Evolutionary conservation across 2,888 invertebrate species (phyloP).

Genomic region (Drosophila birchii): DNA sequence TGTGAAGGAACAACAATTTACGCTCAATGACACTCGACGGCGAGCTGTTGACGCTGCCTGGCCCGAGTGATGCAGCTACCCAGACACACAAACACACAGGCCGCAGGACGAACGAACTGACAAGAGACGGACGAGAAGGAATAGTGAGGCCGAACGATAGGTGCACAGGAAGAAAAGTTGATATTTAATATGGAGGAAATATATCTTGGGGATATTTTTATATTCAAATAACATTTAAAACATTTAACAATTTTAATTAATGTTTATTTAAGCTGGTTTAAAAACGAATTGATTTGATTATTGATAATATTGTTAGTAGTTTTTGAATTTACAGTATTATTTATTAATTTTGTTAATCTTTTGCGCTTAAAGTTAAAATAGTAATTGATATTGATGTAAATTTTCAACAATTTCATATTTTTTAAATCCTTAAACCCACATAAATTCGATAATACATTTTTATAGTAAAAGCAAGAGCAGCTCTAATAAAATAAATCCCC

Average conservation of each 20-base stretch:
- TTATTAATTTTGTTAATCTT: neutral
- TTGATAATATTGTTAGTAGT: no score
- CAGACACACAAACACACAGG: constrained; percentile 9
- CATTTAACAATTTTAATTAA: neutral
- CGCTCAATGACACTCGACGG: constrained; percentile 82
- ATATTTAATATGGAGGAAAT: neutral
- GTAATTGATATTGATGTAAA: neutral
- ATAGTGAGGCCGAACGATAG: constrained; percentile 34
- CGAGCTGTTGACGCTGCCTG: constrained; percentile 60
- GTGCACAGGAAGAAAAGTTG: neutral
- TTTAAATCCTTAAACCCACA: no score
- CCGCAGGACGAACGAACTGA: constrained; percentile 9
- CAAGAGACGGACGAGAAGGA: constrained; percentile 10
- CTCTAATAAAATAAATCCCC: neutral
- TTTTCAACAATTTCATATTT: neutral
- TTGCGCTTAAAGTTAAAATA: no score
- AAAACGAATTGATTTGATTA: no score
- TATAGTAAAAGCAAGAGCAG: neutral
- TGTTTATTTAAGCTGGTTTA: neutral
- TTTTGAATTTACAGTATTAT: neutral
- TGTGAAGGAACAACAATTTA: constrained; percentile 83
- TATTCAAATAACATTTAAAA: neutral
- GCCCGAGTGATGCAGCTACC: constrained; percentile 38
- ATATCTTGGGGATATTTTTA: neutral
- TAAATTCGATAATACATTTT: neutral